Percentiles rank a stretch among this genome's conserved stretches.
Conservation (phyloP, 1,140 invertebrate species). For the Hylyphantes graminicola region DNA sequence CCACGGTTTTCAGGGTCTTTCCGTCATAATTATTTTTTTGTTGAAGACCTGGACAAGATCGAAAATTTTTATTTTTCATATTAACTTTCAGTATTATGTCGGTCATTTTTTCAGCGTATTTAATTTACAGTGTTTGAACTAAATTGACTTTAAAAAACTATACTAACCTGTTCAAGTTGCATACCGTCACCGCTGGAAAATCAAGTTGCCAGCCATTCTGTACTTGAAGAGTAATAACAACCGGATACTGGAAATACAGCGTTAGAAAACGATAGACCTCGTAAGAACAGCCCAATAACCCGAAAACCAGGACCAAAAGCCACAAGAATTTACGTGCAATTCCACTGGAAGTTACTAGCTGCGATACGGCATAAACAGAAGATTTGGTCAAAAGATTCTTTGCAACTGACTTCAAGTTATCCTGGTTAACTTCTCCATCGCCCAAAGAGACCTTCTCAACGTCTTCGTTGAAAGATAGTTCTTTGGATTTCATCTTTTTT, state of each 20-base stretch:
- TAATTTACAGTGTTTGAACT: too few species aligned
- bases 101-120: too few species aligned
- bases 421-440: neutral
- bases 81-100: too few species aligned
- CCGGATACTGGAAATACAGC: constrained; percentile 57
- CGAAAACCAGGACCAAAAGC: constrained; percentile 37
- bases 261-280: constrained; percentile 45
- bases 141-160: too few species aligned
- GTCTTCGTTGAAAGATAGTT: neutral
- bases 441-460: neutral
- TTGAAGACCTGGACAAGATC: too few species aligned
- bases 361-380: constrained; percentile 47
- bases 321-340: constrained; percentile 29
- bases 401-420: constrained; percentile 35
- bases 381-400: constrained; percentile 38
- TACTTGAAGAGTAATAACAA: constrained; percentile 51
- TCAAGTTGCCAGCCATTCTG: constrained; percentile 42
- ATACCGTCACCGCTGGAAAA: constrained; percentile 59
- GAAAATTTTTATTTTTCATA: too few species aligned
- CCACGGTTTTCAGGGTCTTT: too few species aligned
- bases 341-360: constrained; percentile 37
- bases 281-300: constrained; percentile 25
- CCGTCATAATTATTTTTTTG: too few species aligned
- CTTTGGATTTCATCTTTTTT: too few species aligned
- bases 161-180: constrained; percentile 57